These are phyloP conservation scores for Drosophila bunnanda DNA, from an alignment of 2,888 invertebrate genomes.

Conservation along the genomic window DNA sequence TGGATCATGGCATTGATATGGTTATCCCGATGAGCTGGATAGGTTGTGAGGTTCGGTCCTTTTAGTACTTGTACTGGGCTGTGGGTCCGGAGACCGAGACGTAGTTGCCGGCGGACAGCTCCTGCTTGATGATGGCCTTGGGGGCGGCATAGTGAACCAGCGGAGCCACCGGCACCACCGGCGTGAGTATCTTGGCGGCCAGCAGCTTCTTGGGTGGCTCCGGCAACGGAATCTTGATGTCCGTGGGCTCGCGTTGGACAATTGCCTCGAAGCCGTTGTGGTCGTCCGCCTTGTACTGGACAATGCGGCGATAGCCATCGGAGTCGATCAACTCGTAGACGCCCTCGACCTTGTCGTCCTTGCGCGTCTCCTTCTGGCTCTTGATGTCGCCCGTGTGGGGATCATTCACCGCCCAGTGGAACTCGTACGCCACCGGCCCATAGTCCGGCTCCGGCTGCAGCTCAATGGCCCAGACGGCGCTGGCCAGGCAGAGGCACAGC, in stretches of 20 bases:
- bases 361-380: slow-evolving; percentile 85
- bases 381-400: slow-evolving; percentile 86
- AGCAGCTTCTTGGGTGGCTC: slow-evolving; percentile 69
- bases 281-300: slow-evolving; percentile 86
- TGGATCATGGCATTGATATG: slow-evolving; percentile 45
- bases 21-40: slow-evolving; percentile 12
- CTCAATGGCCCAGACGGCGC: slow-evolving; percentile 70
- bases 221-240: slow-evolving; percentile 81
- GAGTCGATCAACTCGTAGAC: slow-evolving; percentile 86
- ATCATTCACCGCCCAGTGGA: slow-evolving; percentile 85
- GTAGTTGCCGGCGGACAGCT: slow-evolving; percentile 61
- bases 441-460: slow-evolving; percentile 71
- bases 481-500: slow-evolving; percentile 58
- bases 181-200: slow-evolving; percentile 66
- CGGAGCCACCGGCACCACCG: slow-evolving; percentile 51
- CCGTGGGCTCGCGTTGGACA: slow-evolving; percentile 85
- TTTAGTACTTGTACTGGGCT: slow-evolving; percentile 77
- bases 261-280: slow-evolving; percentile 86
- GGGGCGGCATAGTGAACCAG: slow-evolving; percentile 71
- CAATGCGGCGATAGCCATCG: slow-evolving; percentile 86
- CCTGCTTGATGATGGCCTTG: slow-evolving; percentile 56
- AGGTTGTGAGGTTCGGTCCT: background rate
- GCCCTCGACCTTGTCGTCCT: slow-evolving; percentile 86
- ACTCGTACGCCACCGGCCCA: slow-evolving; percentile 85
- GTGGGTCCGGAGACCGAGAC: slow-evolving; percentile 76